These are phyloP conservation scores for Lucilia sericata DNA, from an alignment of 1,140 invertebrate species.

Conservation along the genomic window DNA sequence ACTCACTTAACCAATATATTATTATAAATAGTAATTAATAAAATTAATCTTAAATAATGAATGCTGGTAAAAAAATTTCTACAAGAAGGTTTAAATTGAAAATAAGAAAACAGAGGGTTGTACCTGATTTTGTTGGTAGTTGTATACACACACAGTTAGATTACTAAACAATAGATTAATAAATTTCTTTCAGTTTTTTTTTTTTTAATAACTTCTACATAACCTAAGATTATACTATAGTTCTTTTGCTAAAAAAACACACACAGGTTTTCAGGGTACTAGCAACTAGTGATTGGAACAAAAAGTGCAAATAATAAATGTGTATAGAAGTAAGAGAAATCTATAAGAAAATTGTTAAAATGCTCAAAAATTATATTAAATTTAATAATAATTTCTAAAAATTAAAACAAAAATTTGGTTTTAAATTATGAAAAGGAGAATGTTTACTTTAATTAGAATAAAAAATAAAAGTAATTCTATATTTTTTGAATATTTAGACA, in stretches of 20 bases:
- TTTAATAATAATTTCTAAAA: too few relatives aligned
- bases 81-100: neutral
- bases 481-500: too few relatives aligned
- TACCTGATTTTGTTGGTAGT: slow-evolving; percentile 49
- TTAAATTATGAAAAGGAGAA: too few relatives aligned
- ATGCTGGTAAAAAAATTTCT: neutral
- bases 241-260: neutral
- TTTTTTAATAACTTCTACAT: neutral
- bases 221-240: neutral
- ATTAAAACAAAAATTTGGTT: too few relatives aligned
- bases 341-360: neutral
- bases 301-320: slow-evolving; percentile 28
- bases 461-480: too few relatives aligned
- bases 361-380: slow-evolving; percentile 27
- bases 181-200: neutral
- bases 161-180: neutral
- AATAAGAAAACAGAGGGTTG: slow-evolving; percentile 30
- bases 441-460: too few relatives aligned
- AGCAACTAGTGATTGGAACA: slow-evolving; percentile 13
- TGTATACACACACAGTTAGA: neutral
- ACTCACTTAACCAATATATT: neutral
- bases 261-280: slow-evolving; percentile 33
- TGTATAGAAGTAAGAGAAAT: neutral
- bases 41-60: neutral
- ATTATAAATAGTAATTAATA: neutral